Base-by-base conservation (phyloP, 2,888 invertebrate genomes). In the Octodonta nipae region DNA sequence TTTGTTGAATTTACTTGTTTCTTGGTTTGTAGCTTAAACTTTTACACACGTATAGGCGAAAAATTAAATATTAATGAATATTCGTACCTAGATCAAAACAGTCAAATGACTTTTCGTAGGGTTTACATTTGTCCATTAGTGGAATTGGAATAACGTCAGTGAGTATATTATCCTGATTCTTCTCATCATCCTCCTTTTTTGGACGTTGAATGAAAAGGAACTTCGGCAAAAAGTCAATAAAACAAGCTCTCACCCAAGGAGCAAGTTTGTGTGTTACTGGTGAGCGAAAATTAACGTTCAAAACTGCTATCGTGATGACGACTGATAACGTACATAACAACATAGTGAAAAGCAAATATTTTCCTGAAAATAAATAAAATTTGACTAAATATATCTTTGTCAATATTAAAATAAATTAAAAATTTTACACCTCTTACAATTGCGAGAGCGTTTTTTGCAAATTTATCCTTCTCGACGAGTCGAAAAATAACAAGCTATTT, bases 281-380 rank as follows among this genome's bases (percentile, higher is more conserved):
- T 38, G 88, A 88, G 50, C 83, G 73, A 67, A 83, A 88, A 69
- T 91, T 89, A 54, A 91, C 85, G 64, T 89, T 91, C 54, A 91
- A 73, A 61, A 91, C 89, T 53, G 84, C 84, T 63, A 89, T 89
- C 54, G 91, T 91, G 55, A 88, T 86, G 48, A 89, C 85, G 54
- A 89, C 88, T 44, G 88, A 89, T 46, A 89, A 67, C 44, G 89
- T 89, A 55, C 91, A 89, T 56, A 91, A 72, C 66, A 88, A 82
- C 89, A 91, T 89, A 47, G 89, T 91, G 66, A 91, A 91, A 49
- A 91, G 72, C 50, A 91, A 71, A 68, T 89, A 89, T 69, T 86
- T 43, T 33, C 43, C 43, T 43, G 24, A 20, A 35, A n/a, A n/a
- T n/a, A 20, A 20, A 20, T 20, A 6, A 20, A 20, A 20, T 20